Conservation (phyloP, 2,113 vertebrate genomes). For the Scatophagus argus region DNA sequence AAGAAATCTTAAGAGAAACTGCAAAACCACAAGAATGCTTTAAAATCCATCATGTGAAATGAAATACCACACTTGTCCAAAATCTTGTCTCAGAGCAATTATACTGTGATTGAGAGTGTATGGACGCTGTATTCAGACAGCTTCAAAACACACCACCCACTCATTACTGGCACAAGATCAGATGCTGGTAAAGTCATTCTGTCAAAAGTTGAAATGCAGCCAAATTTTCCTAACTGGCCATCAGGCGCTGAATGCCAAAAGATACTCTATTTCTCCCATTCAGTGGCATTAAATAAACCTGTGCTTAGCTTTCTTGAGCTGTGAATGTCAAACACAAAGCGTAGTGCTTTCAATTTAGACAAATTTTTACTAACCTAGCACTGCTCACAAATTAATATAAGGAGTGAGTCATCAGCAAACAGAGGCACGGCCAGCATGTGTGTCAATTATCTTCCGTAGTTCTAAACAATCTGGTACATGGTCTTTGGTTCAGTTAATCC, state of each 20-base stretch:
- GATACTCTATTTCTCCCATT: not conserved
- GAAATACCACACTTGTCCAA: not conserved
- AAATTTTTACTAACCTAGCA: conserved; percentile 28
- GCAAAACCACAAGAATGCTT: not conserved
- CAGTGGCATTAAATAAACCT: not conserved
- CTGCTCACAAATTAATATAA: conserved; percentile 31
- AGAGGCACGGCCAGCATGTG: conserved; percentile 2
- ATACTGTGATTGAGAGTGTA: conserved; percentile 6
- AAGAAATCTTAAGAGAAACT: not conserved
- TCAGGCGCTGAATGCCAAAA: not conserved
- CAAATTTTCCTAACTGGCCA: not conserved
- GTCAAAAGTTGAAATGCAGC: conserved; percentile 11
- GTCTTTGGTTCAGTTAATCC: not conserved
- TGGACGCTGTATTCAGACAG: conserved; percentile 5
- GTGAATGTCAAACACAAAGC: not conserved
- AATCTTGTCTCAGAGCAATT: not conserved
- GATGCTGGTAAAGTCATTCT: conserved; percentile 13
- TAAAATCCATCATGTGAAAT: not conserved
- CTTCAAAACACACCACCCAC: conserved; percentile 30
- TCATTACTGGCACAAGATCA: conserved; percentile 23
- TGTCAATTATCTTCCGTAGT: not conserved
- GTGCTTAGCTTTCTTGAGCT: not conserved
- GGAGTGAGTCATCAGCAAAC: conserved; percentile 23
- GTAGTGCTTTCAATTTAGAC: not conserved
- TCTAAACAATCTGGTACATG: not conserved